A percentile compares a stretch with the other conserved stretches of the same genome.
Conservation (phyloP, 2,113 vertebrate genomes). For the Anoura caudifer region DNA sequence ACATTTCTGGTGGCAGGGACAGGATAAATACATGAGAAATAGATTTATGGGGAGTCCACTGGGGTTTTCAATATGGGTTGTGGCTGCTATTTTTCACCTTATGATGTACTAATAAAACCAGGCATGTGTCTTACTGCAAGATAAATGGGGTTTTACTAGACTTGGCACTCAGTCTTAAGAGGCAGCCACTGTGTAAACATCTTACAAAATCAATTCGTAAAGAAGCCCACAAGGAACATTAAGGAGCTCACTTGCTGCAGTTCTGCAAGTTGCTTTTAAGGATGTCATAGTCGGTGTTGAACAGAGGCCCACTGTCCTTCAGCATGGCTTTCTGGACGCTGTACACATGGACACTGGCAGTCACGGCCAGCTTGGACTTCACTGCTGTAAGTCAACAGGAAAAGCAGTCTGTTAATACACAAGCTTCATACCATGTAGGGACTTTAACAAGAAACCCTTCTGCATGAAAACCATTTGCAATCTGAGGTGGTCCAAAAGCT, state of each 20-base stretch:
- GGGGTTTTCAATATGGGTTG: constrained; percentile 68
- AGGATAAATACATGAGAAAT: constrained; percentile 70
- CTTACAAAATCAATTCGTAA: constrained; percentile 76
- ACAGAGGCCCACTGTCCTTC: constrained; percentile 94
- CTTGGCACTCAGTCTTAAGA: constrained; percentile 71
- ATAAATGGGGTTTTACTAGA: constrained; percentile 76
- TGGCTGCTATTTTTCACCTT: constrained; percentile 74
- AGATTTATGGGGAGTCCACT: constrained; percentile 68
- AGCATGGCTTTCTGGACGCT: constrained; percentile 95
- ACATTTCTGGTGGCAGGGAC: constrained; percentile 59
- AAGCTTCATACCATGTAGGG: constrained; percentile 51
- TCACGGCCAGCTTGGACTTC: constrained; percentile 88
- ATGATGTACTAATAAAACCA: constrained; percentile 74
- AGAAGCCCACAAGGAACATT: constrained; percentile 75
- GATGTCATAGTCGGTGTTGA: constrained; percentile 94
- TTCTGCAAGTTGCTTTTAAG: constrained; percentile 92
- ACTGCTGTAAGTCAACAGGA: constrained; percentile 81
- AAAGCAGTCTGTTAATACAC: constrained; percentile 73
- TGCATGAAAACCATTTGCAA: constrained; percentile 67
- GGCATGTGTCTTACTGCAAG: constrained; percentile 72
- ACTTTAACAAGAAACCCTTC: constrained; percentile 59
- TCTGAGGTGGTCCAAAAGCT: constrained; percentile 44
- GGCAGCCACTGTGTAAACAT: constrained; percentile 76
- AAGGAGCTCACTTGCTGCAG: constrained; percentile 90
- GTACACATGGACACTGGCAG: constrained; percentile 93